Conservation (phyloP, 2,797 vertebrate genomes). For the Sebastes melanostomus region DNA sequence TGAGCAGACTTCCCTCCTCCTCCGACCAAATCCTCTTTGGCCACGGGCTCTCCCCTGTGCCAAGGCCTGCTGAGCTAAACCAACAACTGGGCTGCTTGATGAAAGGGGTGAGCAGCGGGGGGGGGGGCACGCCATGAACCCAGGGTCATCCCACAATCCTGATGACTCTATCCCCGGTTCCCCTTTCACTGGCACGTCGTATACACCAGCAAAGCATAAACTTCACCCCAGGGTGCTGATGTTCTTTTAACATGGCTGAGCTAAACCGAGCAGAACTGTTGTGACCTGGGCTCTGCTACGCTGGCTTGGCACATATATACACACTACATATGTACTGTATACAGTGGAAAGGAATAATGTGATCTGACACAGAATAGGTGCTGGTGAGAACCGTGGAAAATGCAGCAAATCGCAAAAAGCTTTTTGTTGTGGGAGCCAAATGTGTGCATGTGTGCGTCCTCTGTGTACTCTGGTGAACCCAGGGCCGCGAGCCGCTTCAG, state of each 20-base stretch:
- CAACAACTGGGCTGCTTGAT: constrained; percentile 79
- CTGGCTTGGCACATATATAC: neutral
- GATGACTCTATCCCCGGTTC: constrained; percentile 76
- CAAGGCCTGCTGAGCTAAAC: constrained; percentile 80
- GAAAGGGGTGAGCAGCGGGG: constrained; percentile 72
- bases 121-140: constrained; percentile 42
- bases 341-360: constrained; percentile 20
- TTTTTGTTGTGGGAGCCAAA: neutral
- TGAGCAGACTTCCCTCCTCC: constrained; percentile 61
- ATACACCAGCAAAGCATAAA: constrained; percentile 52
- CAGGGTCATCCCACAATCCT: constrained; percentile 60
- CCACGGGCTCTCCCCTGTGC: constrained; percentile 59
- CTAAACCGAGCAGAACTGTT: constrained; percentile 43
- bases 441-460: neutral
- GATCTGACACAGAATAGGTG: constrained; percentile 28
- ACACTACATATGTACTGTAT: neutral
- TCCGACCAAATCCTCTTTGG: constrained; percentile 71
- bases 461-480: constrained; percentile 13
- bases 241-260: constrained; percentile 44
- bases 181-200: constrained; percentile 63
- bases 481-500: neutral
- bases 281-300: constrained; percentile 21
- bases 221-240: constrained; percentile 47
- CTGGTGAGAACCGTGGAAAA: constrained; percentile 33
- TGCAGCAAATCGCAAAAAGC: constrained; percentile 12